These are phyloP conservation scores for Hyles vespertilio DNA, from an alignment of 1,140 invertebrate species.

Conservation along the genomic window DNA sequence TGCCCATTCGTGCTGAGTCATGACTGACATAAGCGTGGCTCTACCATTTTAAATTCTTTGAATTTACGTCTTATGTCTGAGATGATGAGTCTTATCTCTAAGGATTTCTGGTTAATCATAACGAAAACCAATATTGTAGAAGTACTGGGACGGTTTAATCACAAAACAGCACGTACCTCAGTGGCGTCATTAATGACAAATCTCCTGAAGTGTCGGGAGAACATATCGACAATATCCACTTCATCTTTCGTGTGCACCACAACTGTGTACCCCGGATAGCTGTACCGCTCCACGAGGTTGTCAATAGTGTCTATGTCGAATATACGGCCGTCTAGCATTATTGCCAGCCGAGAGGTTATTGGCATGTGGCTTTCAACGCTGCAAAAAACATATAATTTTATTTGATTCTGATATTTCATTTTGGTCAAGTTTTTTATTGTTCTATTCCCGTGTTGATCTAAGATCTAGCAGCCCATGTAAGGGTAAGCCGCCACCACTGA, in stretches of 20 bases:
- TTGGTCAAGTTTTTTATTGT: no score
- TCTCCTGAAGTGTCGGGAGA: constrained; percentile 36
- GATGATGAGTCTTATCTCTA: no score
- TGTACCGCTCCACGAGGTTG: constrained; percentile 44
- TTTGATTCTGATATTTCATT: no score
- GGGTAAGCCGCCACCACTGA: no score
- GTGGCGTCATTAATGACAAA: constrained; percentile 51
- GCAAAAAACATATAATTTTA: background rate
- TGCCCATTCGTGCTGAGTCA: no score
- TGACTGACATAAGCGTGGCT: no score
- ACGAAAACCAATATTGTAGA: no score
- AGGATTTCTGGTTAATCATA: no score
- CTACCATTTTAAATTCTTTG: no score
- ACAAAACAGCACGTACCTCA: constrained; percentile 32
- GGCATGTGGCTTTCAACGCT: constrained; percentile 58
- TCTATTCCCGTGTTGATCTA: no score
- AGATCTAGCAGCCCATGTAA: no score
- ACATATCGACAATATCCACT: constrained; percentile 40
- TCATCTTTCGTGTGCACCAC: constrained; percentile 58
- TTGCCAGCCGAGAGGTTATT: constrained; percentile 44
- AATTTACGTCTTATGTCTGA: no score
- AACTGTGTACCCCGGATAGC: constrained; percentile 45
- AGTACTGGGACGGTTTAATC: background rate
- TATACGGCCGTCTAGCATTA: constrained; percentile 44
- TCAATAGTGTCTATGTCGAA: constrained; percentile 51